Conservation (phyloP, 2,888 invertebrate species). For the Carpatolechia fugitivella region DNA sequence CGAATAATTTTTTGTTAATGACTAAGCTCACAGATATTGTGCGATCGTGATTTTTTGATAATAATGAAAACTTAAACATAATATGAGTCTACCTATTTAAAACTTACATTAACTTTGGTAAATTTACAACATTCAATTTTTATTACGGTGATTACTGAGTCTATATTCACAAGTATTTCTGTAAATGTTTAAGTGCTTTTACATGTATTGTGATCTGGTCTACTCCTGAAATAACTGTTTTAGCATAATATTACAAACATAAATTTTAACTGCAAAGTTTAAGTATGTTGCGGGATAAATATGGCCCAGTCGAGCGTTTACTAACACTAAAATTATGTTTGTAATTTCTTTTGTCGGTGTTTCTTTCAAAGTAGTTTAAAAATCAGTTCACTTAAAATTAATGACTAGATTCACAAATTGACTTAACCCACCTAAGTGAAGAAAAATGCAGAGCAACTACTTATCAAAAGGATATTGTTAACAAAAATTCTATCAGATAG, state of each 20-base stretch:
- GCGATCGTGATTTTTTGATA: background rate
- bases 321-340: slow-evolving; percentile 3
- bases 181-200: slow-evolving; percentile 50
- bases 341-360: slow-evolving; percentile 27
- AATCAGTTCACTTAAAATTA: slow-evolving; percentile 54
- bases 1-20: background rate
- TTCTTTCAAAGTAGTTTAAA: slow-evolving; percentile 20
- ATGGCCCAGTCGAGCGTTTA: background rate
- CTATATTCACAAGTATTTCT: slow-evolving; percentile 50
- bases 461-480: slow-evolving; percentile 41
- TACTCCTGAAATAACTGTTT: slow-evolving; percentile 1
- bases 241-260: background rate
- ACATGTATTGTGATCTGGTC: slow-evolving; percentile 9
- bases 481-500: slow-evolving; percentile 34
- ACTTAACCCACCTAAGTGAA: slow-evolving; percentile 51
- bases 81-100: slow-evolving; percentile 17
- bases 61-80: background rate
- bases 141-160: slow-evolving; percentile 23
- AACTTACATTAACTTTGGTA: slow-evolving; percentile 42
- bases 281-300: background rate
- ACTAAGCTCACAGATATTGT: background rate
- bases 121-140: slow-evolving; percentile 54
- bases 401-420: slow-evolving; percentile 46
- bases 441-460: slow-evolving; percentile 59
- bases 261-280: slow-evolving; percentile 4